Evolutionary conservation across 2,888 invertebrate genomes (phyloP), one percentile per base, ranked within the genome.

Genomic region (Meteorus colon): DNA sequence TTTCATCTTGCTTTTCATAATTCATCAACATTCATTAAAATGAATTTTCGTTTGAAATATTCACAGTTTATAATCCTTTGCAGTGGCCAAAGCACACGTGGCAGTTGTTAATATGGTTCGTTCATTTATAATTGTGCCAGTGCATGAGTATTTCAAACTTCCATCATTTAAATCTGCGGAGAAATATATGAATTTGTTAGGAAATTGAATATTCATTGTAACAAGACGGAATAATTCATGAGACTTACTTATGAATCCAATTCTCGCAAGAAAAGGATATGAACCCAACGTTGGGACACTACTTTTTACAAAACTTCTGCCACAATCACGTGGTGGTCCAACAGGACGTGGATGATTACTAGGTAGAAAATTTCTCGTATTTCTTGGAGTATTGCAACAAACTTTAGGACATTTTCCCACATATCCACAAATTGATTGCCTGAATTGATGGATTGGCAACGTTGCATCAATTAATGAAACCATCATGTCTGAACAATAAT

Each of bases 21-120:
- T 34, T 6, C 34, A 12, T 41, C 8, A 41, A 41, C 2, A 41
- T 41, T 29, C 62, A 51, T 16, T 51, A 14, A 4, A 62, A 24
- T 55, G 59, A 55, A 29, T 62, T 63, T 71, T 29, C 12, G 0
- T 66, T 73, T 41, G 24, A 55, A 27, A 31, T 79, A 92, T 93
- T 92, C 90, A 95, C 95, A 96, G 88, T 89, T 94, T 93, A 85
- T 94, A 95, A 82, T 94, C 94, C 71, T 94, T 93, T 12, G 94
- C 94, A 86, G 94, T 95, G 0, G 95, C 95, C 72, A 95, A 87
- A 1, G 95, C 95, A 86, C 96, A 96, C 84, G 95, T 95, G 0
- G 95, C 95, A 0, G 96, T 95, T 0, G 95, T 95, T 48, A 96
- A 87, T 55, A 96, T 91, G 0, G 93, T 90, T 55, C 91, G 90